A percentile compares a stretch with the other conserved stretches of the same genome.
Evolutionary conservation across 2,113 vertebrate species (phyloP).

Genomic region (Suricata suricatta): DNA sequence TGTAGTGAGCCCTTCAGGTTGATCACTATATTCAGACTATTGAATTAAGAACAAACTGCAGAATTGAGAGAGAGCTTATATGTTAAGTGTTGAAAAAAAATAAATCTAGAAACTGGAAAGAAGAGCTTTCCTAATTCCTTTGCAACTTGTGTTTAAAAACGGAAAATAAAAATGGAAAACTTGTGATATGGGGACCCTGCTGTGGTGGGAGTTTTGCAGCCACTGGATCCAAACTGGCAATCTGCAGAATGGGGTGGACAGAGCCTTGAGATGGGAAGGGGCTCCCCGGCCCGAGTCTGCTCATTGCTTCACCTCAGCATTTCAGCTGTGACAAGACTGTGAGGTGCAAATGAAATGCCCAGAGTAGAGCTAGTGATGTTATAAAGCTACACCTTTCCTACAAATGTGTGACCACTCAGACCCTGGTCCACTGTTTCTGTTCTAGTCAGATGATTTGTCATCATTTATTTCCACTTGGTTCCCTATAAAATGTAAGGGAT

Average conservation of each 20-base stretch:
- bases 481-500: neutral
- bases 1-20: neutral
- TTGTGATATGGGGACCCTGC: neutral
- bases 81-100: conserved; percentile 6
- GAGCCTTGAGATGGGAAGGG: neutral
- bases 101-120: neutral
- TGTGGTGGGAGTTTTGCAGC: neutral
- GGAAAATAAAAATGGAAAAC: neutral
- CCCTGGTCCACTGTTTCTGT: neutral
- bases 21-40: neutral
- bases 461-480: neutral
- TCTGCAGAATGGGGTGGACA: neutral
- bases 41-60: neutral
- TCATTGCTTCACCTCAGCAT: neutral
- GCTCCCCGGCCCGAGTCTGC: neutral
- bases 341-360: neutral
- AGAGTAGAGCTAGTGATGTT: neutral
- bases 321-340: neutral
- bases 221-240: neutral
- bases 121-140: neutral
- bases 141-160: neutral
- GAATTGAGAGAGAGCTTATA: neutral
- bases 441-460: neutral
- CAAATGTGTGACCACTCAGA: neutral
- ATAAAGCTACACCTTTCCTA: neutral